These are phyloP conservation scores for Parnassius glacialis DNA, from an alignment of 2,888 invertebrate genomes.

Conservation along the genomic window DNA sequence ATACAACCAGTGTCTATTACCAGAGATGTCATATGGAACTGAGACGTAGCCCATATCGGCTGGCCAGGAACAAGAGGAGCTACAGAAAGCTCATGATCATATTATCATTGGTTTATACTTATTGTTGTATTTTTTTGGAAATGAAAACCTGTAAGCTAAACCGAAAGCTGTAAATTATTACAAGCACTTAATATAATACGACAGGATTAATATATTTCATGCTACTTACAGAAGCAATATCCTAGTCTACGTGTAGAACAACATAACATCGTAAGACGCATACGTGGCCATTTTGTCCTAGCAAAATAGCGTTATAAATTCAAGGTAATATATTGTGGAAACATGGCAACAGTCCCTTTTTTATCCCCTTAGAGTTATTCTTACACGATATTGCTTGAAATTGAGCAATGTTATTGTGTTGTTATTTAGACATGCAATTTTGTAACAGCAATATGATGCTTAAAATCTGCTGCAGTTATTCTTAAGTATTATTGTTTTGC, in stretches of 20 bases:
- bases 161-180: neutral
- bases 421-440: neutral
- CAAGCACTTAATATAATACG: neutral
- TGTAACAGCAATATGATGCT: too few species aligned
- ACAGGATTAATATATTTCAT: neutral
- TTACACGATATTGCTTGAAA: neutral
- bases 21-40: too few species aligned
- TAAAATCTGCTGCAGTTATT: too few species aligned
- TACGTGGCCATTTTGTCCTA: conserved; percentile 16
- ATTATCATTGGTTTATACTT: too few species aligned
- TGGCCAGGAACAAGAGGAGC: too few species aligned
- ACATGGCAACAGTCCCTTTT: conserved; percentile 19
- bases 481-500: too few species aligned
- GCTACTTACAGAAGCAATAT: neutral
- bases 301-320: conserved; percentile 24
- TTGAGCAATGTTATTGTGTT: neutral
- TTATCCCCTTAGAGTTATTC: neutral
- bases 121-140: too few species aligned
- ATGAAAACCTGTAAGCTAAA: neutral
- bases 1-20: too few species aligned
- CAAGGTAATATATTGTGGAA: conserved; percentile 23
- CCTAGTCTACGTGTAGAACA: neutral
- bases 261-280: conserved; percentile 20
- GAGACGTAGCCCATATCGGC: too few species aligned
- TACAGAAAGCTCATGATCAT: too few species aligned